phyloP scores from a whole-genome alignment of 2,113 vertebrate genomes.

The Sminthopsis crassicaudata region DNA sequence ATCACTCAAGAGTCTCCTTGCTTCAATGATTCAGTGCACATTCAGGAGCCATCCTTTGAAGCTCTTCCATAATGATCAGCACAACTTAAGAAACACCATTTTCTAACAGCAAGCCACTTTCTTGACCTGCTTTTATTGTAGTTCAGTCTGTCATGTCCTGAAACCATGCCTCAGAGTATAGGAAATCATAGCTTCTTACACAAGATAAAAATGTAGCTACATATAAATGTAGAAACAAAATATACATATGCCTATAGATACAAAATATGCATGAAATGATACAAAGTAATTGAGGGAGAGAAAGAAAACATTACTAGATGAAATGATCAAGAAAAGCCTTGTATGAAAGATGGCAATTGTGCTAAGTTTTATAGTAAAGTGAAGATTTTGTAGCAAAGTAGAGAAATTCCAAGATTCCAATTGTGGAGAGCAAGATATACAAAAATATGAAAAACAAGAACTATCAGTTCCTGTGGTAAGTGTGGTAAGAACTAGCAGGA shows the following conservation, averaged over 20 bases:
- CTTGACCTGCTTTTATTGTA: not conserved
- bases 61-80: not conserved
- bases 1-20: conserved; percentile 34
- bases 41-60: not conserved
- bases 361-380: not conserved
- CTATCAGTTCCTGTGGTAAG: too few species aligned
- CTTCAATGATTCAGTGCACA: conserved; percentile 14
- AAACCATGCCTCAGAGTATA: not conserved
- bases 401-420: not conserved
- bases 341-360: not conserved
- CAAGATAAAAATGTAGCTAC: not conserved
- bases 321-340: not conserved
- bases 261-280: not conserved
- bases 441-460: not conserved
- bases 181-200: not conserved
- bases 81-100: not conserved
- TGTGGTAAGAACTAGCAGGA: not conserved
- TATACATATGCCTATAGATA: not conserved
- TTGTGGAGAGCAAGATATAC: not conserved
- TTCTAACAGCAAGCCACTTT: not conserved
- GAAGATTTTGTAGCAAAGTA: not conserved
- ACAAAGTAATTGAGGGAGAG: not conserved
- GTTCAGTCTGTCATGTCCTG: not conserved
- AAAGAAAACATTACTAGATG: not conserved
- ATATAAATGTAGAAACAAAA: not conserved